Base-by-base conservation (phyloP, 2,888 invertebrate species). In the Dynastes hyllus region DNA sequence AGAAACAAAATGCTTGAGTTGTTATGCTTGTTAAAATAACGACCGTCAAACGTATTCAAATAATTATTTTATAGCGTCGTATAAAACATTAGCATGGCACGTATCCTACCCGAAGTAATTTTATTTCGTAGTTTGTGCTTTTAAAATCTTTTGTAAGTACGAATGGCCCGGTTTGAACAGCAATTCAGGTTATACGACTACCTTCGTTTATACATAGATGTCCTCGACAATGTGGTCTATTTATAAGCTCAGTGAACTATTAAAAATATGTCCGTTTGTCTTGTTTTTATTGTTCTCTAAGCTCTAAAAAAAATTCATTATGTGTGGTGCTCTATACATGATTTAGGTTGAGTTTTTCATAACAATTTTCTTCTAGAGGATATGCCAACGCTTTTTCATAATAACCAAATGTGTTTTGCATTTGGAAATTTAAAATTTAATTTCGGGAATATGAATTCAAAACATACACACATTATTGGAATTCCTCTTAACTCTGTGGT, bases 161-260 rank as follows among this genome's bases (percentile, higher is more conserved):
- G 8, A 16, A 58, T 58, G 22, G 55, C 55, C 22, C 55, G 22
- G 55, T 8, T 58, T 16, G 55, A 16, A 58, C 16, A 22, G 9
- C n/a, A 58, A 58, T 58, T 58, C 55, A 45, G 8, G 45, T 45
- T 45, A 45, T 45, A 45, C 45, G 45, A 45, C 8, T 58, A 58
- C 55, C 55, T 58, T 58, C 55, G 22, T 58, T 22, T 58, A 58
- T 58, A 58, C 55, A 58, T 58, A 58, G 55, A 58, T 22, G 55
- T 22, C 55, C 55, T 58, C 55, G 55, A 58, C 55, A 16, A 58
- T 58, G 55, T 22, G 55, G 22, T 58, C 55, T 58, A 58, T 58
- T 58, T 22, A 58, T 58, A 58, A 58, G 22, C 22, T 8, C 16
- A 58, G 55, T 8, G 22, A 58, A n/a, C 22, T 58, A 58, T 58